These are phyloP conservation scores for Brachyptera risi DNA, from an alignment of 2,888 invertebrate species.

Conservation along the genomic window DNA sequence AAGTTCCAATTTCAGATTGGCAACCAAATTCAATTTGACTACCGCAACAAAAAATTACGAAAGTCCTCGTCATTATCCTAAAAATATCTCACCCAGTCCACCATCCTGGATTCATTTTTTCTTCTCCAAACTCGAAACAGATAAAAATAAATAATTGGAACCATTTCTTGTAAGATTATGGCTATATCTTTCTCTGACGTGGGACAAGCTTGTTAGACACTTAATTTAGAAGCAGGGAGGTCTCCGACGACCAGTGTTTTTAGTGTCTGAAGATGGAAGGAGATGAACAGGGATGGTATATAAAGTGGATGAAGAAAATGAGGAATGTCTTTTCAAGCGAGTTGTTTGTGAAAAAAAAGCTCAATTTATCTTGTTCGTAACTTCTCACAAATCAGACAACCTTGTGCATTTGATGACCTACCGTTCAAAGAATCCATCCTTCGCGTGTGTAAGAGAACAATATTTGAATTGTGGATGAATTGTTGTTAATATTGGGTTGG, in stretches of 20 bases:
- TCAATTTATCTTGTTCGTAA: background rate
- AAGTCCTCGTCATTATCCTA: background rate
- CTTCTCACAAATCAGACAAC: no score
- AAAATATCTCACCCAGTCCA: background rate
- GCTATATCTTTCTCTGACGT: background rate
- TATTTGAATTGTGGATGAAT: no score
- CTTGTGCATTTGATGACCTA: no score
- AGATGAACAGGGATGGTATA: no score
- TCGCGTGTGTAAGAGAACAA: no score
- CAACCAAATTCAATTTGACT: background rate
- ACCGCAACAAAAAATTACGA: background rate
- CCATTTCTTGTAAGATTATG: background rate
- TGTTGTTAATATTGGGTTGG: no score
- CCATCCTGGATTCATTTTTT: background rate
- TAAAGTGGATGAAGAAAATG: no score
- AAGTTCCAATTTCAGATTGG: no score
- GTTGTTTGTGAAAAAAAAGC: no score
- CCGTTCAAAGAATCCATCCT: no score
- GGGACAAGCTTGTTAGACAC: conserved; percentile 11
- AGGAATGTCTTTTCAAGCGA: conserved; percentile 9
- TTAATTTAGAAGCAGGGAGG: conserved; percentile 17
- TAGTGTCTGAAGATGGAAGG: no score
- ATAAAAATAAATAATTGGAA: conserved; percentile 10
- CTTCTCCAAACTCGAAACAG: background rate
- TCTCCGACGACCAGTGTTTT: no score